Conservation (phyloP, 2,797 vertebrate genomes). For the Silurus aristotelis region DNA sequence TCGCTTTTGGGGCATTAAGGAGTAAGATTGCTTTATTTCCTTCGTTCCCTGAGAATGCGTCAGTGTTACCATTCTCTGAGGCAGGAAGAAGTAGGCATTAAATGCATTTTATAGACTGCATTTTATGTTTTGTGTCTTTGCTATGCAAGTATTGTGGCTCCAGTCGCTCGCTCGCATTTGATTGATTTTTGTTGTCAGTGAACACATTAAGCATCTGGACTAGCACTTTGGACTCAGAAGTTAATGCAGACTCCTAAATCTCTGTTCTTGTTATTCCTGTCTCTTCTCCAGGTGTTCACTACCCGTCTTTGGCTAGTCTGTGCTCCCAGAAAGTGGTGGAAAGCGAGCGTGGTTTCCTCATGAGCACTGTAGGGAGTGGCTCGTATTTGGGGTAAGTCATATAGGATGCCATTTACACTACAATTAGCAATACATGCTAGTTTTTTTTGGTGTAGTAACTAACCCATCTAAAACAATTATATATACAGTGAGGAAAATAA, state of each 20-base stretch:
- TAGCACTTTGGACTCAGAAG: neutral
- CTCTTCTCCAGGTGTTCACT: slow-evolving; percentile 82
- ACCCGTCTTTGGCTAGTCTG: slow-evolving; percentile 90
- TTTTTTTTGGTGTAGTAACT: neutral
- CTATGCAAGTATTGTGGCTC: neutral
- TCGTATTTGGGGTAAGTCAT: slow-evolving; percentile 91
- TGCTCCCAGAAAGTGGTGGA: slow-evolving; percentile 91
- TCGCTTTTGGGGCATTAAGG: slow-evolving; percentile 8
- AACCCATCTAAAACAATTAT: too few relatives aligned
- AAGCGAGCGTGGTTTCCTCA: slow-evolving; percentile 88
- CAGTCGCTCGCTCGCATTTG: neutral
- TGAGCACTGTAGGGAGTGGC: slow-evolving; percentile 91
- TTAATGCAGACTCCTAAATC: neutral
- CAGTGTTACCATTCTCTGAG: neutral
- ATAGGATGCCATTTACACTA: neutral
- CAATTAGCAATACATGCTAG: neutral
- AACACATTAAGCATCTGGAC: neutral
- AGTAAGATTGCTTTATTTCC: neutral
- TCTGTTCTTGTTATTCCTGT: slow-evolving; percentile 18
- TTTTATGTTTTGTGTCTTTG: neutral
- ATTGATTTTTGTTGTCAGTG: neutral
- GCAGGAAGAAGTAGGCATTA: neutral
- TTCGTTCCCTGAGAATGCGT: neutral
- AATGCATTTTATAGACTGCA: neutral
- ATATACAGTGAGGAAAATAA: too few relatives aligned